Base-by-base conservation (phyloP, 2,888 invertebrate species). In the Tachina fera region DNA sequence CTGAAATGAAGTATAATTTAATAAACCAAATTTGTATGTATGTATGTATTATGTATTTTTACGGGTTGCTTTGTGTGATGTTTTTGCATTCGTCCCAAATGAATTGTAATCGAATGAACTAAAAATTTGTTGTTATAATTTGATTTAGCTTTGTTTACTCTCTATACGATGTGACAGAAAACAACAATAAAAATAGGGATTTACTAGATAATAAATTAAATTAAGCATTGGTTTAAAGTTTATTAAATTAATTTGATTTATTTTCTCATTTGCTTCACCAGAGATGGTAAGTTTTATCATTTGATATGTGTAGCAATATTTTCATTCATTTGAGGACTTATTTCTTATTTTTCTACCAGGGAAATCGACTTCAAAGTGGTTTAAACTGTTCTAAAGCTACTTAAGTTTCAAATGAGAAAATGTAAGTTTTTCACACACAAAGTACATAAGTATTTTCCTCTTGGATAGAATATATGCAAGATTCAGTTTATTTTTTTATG, bases 201-300 rank as follows among this genome's bases (percentile, higher is more conserved):
- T 16, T 16, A 53, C n/a, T 11, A 51, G 49, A 16, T 72, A 61
- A 70, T 22, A 70, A 68, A 79, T 79, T 47, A 79, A 65, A 67
- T 67, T 71, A 79, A 65, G 72, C 56, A 45, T 14, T 65, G 19
- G 47, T 63, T 75, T 45, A 9, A 41, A 71, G 53, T 76, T 82
- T 82, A 75, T 45, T 75, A 53, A 81, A 81, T 81, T 70, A 68
- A 61, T 77, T 58, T 58, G 70, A 70, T 70, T 70, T 43, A 70
- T 56, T 39, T 67, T 70, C n/a, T 41, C n/a, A 11, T 51, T 68
- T 39, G 49, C 31, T 47, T 19, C 49, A 1, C 9, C 6, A 31
- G 58, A 11, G 31, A 31, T 31, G 31, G 31, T 31, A 31, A 31
- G 31, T 31, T 31, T 5, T 31, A 31, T 31, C 31, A 31, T 31